phyloP scores from a whole-genome alignment of 2,888 invertebrate species.

The Auanema sp. region DNA sequence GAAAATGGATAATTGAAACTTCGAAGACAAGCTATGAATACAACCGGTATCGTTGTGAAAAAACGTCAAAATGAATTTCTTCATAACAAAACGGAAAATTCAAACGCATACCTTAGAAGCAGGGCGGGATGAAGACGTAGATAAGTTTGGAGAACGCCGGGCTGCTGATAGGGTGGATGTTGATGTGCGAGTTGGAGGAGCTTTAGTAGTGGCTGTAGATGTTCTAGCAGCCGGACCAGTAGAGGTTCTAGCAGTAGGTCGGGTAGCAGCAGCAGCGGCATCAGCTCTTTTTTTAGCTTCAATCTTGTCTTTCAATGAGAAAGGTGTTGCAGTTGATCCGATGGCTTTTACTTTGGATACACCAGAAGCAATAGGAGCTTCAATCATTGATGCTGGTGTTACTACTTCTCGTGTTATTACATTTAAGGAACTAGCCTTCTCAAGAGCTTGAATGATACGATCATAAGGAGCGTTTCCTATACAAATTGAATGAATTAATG shows the following conservation, averaged over 20 bases:
- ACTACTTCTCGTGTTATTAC: slow-evolving; percentile 8
- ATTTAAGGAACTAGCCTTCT: slow-evolving; percentile 13
- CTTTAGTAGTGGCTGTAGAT: neutral
- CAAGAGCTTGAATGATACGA: slow-evolving; percentile 13
- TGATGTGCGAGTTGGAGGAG: neutral
- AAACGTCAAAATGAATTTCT: too few relatives aligned
- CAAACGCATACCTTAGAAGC: too few relatives aligned
- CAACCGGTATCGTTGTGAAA: too few relatives aligned
- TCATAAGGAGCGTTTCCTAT: slow-evolving; percentile 14
- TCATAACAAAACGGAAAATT: too few relatives aligned
- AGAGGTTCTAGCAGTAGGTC: neutral
- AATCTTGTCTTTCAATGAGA: neutral
- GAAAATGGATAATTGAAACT: too few relatives aligned
- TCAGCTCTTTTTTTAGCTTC: neutral
- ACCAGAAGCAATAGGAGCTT: neutral
- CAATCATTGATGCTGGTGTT: slow-evolving; percentile 2
- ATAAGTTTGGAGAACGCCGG: too few relatives aligned
- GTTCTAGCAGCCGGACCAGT: slow-evolving; percentile 2
- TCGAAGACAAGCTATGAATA: too few relatives aligned
- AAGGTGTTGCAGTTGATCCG: neutral
- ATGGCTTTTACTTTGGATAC: neutral
- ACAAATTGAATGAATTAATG: neutral
- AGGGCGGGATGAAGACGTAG: too few relatives aligned
- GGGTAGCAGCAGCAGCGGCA: slow-evolving; percentile 6
- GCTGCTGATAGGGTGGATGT: too few relatives aligned